A percentile compares a stretch with the other conserved stretches of the same genome.
phyloP scores from a whole-genome alignment of 2,113 vertebrate genomes.

The Gymnarchus niloticus region DNA sequence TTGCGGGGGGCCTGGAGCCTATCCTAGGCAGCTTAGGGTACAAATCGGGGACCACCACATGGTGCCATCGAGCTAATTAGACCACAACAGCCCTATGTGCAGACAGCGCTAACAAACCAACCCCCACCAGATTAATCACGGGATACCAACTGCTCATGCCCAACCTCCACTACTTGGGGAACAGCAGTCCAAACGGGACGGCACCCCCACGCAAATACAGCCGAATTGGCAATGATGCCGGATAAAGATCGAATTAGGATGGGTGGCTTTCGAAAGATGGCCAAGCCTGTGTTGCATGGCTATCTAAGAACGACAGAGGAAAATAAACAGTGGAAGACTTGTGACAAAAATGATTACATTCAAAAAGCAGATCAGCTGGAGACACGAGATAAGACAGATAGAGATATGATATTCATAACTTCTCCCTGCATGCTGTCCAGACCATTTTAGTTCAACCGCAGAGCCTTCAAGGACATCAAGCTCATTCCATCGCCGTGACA shows the following conservation, averaged over 20 bases:
- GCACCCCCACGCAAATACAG: too few relatives aligned
- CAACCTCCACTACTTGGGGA: not conserved
- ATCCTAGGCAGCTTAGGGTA: too few relatives aligned
- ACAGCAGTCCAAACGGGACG: not conserved
- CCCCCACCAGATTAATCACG: too few relatives aligned
- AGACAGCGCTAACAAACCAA: not conserved
- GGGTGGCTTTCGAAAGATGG: not conserved
- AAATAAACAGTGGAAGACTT: not conserved
- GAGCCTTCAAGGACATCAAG: not conserved
- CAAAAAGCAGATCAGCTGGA: not conserved
- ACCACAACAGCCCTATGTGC: not conserved
- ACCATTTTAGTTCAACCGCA: slow-evolving; percentile 10
- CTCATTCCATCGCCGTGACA: slow-evolving; percentile 20
- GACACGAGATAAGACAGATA: not conserved
- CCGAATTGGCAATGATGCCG: not conserved
- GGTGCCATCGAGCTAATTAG: slow-evolving; percentile 39
- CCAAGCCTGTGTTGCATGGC: not conserved
- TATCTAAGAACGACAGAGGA: not conserved
- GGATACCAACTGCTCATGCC: not conserved
- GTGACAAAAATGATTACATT: not conserved
- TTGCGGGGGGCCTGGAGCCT: too few relatives aligned
- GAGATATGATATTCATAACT: not conserved
- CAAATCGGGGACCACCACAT: too few relatives aligned
- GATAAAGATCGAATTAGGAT: not conserved
- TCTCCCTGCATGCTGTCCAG: slow-evolving; percentile 17